Evolutionary conservation across 2,888 invertebrate genomes (phyloP).

Genomic region (Calameuta pallipes): DNA sequence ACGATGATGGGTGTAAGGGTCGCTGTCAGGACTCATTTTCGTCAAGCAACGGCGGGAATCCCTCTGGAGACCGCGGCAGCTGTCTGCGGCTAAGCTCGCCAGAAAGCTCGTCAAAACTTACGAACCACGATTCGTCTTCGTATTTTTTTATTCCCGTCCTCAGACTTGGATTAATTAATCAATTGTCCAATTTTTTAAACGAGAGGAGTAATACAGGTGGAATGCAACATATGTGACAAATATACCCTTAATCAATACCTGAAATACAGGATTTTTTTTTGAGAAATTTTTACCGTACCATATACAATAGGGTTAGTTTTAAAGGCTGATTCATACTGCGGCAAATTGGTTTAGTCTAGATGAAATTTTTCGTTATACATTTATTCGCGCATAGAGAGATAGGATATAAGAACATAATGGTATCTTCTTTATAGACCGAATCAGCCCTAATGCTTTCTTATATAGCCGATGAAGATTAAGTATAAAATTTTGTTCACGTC

Average conservation of each 20-base stretch:
- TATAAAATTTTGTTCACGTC: too few species aligned
- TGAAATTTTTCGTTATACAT: too few species aligned
- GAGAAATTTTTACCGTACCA: too few species aligned
- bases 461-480: too few species aligned
- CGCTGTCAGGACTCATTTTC: conserved; percentile 61
- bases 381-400: too few species aligned
- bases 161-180: not conserved
- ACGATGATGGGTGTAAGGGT: conserved; percentile 64
- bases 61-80: conserved; percentile 54
- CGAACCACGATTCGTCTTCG: conserved; percentile 6
- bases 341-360: too few species aligned
- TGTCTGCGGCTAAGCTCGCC: conserved; percentile 58
- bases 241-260: not conserved
- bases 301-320: too few species aligned
- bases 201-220: not conserved
- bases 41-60: conserved; percentile 53
- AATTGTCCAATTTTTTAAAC: not conserved
- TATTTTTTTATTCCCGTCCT: not conserved
- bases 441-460: too few species aligned
- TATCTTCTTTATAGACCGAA: too few species aligned
- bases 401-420: too few species aligned
- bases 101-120: conserved; percentile 48
- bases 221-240: not conserved
- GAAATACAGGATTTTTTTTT: too few species aligned
- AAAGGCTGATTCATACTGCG: too few species aligned